Percentiles rank a stretch among this genome's conserved stretches.
These are phyloP conservation scores for Troides aeacus DNA, from an alignment of 2,888 invertebrate species.

Conservation along the genomic window DNA sequence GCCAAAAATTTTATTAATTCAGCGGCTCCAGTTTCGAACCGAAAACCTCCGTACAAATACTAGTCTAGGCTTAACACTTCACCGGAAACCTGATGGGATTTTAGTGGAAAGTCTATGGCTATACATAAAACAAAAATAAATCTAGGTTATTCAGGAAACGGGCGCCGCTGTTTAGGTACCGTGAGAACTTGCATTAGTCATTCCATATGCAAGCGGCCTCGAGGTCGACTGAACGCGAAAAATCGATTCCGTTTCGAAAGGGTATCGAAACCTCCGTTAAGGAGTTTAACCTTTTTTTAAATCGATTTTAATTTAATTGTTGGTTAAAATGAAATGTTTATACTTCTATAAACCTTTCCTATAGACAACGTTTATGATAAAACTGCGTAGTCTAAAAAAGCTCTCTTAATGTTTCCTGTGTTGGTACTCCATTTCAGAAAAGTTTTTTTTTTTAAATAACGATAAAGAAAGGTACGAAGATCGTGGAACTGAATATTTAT, in stretches of 20 bases:
- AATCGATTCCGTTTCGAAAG: conserved; percentile 13
- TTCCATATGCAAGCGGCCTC: conserved; percentile 2
- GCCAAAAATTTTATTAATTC: too few relatives aligned
- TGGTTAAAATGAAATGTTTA: neutral
- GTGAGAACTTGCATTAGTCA: conserved; percentile 25
- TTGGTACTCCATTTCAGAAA: too few relatives aligned
- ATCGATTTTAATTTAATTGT: neutral
- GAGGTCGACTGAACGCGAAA: conserved; percentile 14
- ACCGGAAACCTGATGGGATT: too few relatives aligned
- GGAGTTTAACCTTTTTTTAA: conserved; percentile 1
- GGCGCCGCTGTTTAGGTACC: conserved; percentile 3
- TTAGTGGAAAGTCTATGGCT: too few relatives aligned
- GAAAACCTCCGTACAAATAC: too few relatives aligned
- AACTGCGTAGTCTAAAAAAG: neutral
- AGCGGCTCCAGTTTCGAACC: too few relatives aligned
- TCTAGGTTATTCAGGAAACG: conserved; percentile 1
- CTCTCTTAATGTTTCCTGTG: too few relatives aligned
- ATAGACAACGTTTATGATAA: neutral
- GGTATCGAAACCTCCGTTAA: neutral
- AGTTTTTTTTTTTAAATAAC: too few relatives aligned
- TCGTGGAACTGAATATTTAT: too few relatives aligned
- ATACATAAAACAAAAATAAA: neutral
- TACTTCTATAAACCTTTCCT: neutral
- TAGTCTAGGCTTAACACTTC: too few relatives aligned
- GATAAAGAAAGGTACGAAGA: too few relatives aligned